A percentile compares a stretch with the other conserved stretches of the same genome.
Evolutionary conservation across 2,888 invertebrate genomes (phyloP).

Genomic region (Colletes collaris): DNA sequence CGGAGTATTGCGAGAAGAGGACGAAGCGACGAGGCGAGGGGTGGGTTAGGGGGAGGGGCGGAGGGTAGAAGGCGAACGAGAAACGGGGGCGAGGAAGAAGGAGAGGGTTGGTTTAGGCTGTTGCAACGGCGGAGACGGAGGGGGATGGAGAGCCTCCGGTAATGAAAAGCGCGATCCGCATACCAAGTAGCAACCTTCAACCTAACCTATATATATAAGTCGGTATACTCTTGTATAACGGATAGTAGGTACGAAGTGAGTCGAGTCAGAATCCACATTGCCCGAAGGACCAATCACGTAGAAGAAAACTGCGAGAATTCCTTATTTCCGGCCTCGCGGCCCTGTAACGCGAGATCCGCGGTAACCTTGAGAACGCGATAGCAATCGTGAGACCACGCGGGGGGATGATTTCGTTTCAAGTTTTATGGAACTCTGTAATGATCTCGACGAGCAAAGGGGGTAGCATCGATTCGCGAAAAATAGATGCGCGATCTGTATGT

Average conservation of each 20-base stretch:
- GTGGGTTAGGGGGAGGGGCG: constrained; percentile 8
- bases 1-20: constrained; percentile 15
- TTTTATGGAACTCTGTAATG: too few species aligned
- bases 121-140: constrained; percentile 75
- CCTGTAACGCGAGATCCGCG: neutral
- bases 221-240: constrained; percentile 68
- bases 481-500: neutral
- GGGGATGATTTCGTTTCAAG: too few species aligned
- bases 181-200: constrained; percentile 84
- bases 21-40: constrained; percentile 9
- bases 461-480: neutral
- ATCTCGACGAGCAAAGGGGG: too few species aligned
- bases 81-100: constrained; percentile 58
- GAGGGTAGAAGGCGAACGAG: constrained; percentile 26
- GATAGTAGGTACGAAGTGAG: constrained; percentile 75
- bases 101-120: constrained; percentile 82
- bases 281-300: constrained; percentile 68
- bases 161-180: constrained; percentile 87
- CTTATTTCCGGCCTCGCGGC: constrained; percentile 62
- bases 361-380: constrained; percentile 9
- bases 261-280: constrained; percentile 66
- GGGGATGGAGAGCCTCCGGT: constrained; percentile 83
- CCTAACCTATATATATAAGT: constrained; percentile 70
- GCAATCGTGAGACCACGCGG: too few species aligned
- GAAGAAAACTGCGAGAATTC: constrained; percentile 68